phyloP scores from a whole-genome alignment of 2,797 vertebrate genomes.

The Microctenopoma steveboyesi region DNA sequence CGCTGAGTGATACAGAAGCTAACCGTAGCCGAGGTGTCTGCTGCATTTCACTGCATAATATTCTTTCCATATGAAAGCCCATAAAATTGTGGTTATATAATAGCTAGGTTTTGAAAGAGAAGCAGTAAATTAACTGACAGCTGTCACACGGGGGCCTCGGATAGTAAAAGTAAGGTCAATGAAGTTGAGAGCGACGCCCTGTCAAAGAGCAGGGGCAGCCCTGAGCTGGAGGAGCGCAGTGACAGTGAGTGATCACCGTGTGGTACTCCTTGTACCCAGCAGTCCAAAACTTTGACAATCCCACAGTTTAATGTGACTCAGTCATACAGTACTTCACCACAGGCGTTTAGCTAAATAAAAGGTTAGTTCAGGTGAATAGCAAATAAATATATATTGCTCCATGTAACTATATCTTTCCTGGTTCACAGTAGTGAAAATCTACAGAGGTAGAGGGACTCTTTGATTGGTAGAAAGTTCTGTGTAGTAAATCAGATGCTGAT shows the following conservation, averaged over 20 bases:
- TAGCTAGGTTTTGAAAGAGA: slow-evolving; percentile 48
- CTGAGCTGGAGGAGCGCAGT: slow-evolving; percentile 43
- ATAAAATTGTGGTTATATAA: slow-evolving; percentile 34
- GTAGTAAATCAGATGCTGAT: background rate
- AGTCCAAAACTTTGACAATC: slow-evolving; percentile 32
- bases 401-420: background rate
- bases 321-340: background rate
- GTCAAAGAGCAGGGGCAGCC: slow-evolving; percentile 47
- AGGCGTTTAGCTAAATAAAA: too few relatives aligned
- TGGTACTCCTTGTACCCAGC: slow-evolving; percentile 25
- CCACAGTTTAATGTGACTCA: slow-evolving; percentile 20
- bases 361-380: background rate
- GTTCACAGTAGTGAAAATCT: too few relatives aligned
- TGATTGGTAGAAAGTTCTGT: background rate
- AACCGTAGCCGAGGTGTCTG: slow-evolving; percentile 15
- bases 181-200: slow-evolving; percentile 51
- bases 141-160: slow-evolving; percentile 51
- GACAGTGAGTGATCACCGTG: slow-evolving; percentile 51
- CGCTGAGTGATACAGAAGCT: slow-evolving; percentile 1
- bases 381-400: too few relatives aligned
- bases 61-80: slow-evolving; percentile 23
- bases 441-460: background rate
- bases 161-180: slow-evolving; percentile 54
- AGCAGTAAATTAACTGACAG: slow-evolving; percentile 61
- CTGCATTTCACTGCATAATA: slow-evolving; percentile 27